These are phyloP conservation scores for Pelochelys cantorii DNA, from an alignment of 2,797 vertebrate species.

Conservation along the genomic window DNA sequence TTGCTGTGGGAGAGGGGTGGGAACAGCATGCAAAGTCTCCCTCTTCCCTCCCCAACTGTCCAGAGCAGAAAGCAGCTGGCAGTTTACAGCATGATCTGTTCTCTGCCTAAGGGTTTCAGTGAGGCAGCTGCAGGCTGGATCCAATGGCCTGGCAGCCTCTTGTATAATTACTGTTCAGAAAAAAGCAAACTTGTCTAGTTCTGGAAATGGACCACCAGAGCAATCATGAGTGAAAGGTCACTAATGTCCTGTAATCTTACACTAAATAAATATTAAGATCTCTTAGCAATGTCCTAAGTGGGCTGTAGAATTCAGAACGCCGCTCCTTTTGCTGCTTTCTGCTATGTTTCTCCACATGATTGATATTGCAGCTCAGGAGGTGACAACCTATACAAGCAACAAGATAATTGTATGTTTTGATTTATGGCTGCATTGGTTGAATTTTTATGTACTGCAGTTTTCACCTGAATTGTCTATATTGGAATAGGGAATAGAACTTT, in stretches of 20 bases:
- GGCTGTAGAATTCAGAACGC: neutral
- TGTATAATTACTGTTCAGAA: neutral
- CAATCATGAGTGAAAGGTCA: neutral
- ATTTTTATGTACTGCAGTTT: neutral
- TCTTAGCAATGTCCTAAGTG: neutral
- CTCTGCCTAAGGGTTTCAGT: too few species aligned
- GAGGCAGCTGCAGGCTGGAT: too few species aligned
- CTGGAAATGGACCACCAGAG: neutral
- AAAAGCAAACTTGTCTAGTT: neutral
- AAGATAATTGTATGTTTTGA: neutral
- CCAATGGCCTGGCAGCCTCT: too few species aligned
- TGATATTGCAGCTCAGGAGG: neutral
- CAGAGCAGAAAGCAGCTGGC: too few species aligned
- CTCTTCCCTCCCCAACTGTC: too few species aligned
- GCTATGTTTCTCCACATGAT: neutral
- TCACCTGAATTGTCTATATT: neutral
- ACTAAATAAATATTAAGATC: neutral
- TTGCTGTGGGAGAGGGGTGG: too few species aligned
- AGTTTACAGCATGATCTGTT: too few species aligned
- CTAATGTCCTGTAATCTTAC: neutral
- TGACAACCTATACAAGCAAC: neutral
- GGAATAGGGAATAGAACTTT: neutral
- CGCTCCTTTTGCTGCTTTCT: neutral
- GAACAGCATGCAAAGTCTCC: too few species aligned
- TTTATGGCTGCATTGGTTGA: neutral